phyloP scores from a whole-genome alignment of 2,888 invertebrate species.

The Euspilapteryx auroguttella region DNA sequence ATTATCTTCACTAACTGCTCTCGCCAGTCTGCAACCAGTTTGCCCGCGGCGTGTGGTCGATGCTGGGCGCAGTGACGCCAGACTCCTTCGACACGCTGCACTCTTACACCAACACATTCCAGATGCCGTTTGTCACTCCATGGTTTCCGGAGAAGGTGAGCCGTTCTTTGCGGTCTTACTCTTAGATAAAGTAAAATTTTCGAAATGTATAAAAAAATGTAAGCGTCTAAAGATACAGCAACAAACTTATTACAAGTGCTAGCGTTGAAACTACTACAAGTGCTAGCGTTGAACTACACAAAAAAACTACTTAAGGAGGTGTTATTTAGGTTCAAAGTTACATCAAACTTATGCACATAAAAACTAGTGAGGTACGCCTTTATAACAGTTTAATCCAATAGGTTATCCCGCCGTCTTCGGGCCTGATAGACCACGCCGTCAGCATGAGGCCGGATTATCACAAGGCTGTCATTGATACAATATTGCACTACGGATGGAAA shows the following conservation, averaged over 20 bases:
- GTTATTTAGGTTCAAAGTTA: too few relatives aligned
- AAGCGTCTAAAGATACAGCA: too few relatives aligned
- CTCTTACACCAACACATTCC: conserved; percentile 92
- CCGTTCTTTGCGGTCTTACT: not conserved
- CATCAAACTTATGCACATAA: too few relatives aligned
- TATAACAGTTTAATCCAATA: too few relatives aligned
- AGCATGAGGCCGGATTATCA: conserved; percentile 96
- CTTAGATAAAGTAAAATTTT: too few relatives aligned
- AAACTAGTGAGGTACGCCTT: too few relatives aligned
- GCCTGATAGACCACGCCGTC: conserved; percentile 87
- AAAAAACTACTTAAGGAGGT: too few relatives aligned
- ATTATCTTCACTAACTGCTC: not conserved
- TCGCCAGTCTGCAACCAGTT: conserved; percentile 86
- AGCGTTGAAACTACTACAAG: too few relatives aligned
- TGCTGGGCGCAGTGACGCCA: conserved; percentile 89
- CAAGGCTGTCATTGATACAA: conserved; percentile 92
- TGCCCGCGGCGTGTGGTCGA: conserved; percentile 84
- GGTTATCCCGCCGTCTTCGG: conserved; percentile 86
- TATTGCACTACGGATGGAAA: conserved; percentile 89
- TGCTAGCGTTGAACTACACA: too few relatives aligned
- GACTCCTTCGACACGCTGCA: conserved; percentile 94
- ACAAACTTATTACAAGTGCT: too few relatives aligned
- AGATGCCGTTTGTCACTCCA: conserved; percentile 92
- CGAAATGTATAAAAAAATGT: too few relatives aligned
- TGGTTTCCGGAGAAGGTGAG: conserved; percentile 90